Evolutionary conservation across 2,888 invertebrate species (phyloP).

Genomic region (Lasiommata megera): DNA sequence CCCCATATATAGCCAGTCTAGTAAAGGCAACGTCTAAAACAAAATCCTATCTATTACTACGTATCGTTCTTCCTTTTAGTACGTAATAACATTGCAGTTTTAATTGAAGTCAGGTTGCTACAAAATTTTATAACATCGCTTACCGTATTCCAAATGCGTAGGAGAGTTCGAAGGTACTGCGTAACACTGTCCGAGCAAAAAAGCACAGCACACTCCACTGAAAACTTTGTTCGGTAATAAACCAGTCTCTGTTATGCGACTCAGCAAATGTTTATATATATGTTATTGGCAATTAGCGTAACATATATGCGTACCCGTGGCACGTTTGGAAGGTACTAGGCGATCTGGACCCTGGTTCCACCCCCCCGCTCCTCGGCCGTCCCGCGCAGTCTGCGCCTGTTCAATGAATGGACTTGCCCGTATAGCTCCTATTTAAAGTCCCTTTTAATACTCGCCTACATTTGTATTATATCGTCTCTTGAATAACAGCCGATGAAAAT

Average conservation of each 20-base stretch:
- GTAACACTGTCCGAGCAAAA: slow-evolving; percentile 13
- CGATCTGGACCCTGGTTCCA: slow-evolving; percentile 49
- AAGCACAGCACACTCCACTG: slow-evolving; percentile 7
- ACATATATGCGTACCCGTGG: slow-evolving; percentile 39
- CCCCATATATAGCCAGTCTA: too few relatives aligned
- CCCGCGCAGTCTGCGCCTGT: slow-evolving; percentile 67
- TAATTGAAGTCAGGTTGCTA: neutral
- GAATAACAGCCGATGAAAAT: slow-evolving; percentile 68
- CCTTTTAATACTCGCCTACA: slow-evolving; percentile 54
- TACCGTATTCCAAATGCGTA: slow-evolving; percentile 19
- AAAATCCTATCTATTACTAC: too few relatives aligned
- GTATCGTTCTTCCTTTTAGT: too few relatives aligned
- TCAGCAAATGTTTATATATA: neutral
- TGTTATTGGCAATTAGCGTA: slow-evolving; percentile 9
- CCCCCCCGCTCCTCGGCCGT: slow-evolving; percentile 39
- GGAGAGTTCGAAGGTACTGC: neutral
- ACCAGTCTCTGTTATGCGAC: neutral
- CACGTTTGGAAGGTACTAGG: slow-evolving; percentile 58
- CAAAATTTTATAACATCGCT: neutral
- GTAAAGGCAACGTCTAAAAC: too few relatives aligned
- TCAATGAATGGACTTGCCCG: slow-evolving; percentile 73
- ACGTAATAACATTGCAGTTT: too few relatives aligned
- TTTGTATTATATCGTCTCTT: slow-evolving; percentile 61
- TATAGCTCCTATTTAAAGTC: slow-evolving; percentile 53
- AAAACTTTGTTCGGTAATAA: neutral